Evolutionary conservation across 2,113 vertebrate genomes (phyloP).

Genomic region (Arenaria interpres): DNA sequence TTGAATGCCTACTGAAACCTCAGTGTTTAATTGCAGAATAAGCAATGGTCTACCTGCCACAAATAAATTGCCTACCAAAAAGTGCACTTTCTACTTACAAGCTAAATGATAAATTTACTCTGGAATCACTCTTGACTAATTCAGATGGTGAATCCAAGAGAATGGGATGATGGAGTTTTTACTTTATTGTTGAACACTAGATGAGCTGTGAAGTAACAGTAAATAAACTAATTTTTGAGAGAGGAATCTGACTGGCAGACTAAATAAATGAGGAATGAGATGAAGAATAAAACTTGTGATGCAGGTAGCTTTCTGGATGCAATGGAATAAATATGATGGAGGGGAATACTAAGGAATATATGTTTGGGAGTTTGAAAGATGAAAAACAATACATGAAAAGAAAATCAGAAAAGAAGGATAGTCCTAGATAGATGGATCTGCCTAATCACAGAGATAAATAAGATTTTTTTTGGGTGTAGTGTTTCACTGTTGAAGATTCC

Average conservation of each 20-base stretch:
- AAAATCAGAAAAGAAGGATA: neutral
- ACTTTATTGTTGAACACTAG: accelerated
- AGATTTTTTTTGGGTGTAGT: neutral
- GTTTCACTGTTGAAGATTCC: neutral
- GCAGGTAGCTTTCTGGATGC: neutral
- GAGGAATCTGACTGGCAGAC: neutral
- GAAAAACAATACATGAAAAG: neutral
- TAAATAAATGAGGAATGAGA: neutral
- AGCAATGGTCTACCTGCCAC: neutral
- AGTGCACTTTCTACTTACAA: neutral
- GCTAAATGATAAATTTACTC: neutral
- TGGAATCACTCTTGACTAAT: neutral
- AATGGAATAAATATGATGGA: neutral
- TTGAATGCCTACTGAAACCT: neutral
- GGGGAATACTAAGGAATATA: neutral
- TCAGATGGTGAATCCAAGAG: neutral
- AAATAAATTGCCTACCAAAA: neutral
- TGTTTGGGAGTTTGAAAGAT: neutral
- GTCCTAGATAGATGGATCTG: neutral
- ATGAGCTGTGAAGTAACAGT: neutral
- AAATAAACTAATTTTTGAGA: neutral
- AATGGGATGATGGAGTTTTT: neutral
- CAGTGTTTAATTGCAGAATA: neutral
- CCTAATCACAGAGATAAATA: neutral
- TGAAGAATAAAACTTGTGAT: neutral